Base-by-base conservation (phyloP, 30 jellyfish, hydroid and myxozoan genomes). In the Haliclystus octoradiatus region DNA sequence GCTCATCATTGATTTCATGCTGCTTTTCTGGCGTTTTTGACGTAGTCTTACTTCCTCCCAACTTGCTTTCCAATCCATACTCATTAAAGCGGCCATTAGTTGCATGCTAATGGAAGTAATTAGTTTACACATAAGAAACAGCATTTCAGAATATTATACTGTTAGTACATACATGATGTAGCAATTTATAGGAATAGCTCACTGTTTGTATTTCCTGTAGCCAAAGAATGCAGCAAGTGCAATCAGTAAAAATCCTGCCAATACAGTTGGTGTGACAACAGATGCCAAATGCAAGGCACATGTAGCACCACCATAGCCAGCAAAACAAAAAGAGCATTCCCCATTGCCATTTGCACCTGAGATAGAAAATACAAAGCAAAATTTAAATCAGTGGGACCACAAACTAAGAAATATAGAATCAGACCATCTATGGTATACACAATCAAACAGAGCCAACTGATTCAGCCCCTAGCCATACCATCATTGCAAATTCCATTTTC, bases 311-410 rank as follows among this genome's bases (percentile, higher is more conserved):
- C 72, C 33, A 57, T 75, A 89, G 22, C 95, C 98, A 53, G 82
- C 25, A 62, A 79, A 49, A 67, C 98, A 89, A 3, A 0, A n/a
- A 13, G 72, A 2, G 62, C 98, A 89, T 28, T 71, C 62, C 23
- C 98, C 98, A 76, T 77, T 91, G 5, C 95, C 98, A 61, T 64
- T 26, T 29, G 22, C 62, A 23, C 97, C 97, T 87, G 49, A 30
- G 26, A 68, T 2, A 63, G 23, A 13, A 24, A 26, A 23, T 22
- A 19, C 66, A 24, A 22, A 23, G 15, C 22, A 22, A 0, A 22
- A 24, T 19, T 19, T 68, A 27, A 69, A 69, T 15, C 1, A 49
- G 26, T 0, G 76, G n/a, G 0, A 24, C 26, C 12, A 49, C 34
- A 33, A 22, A 35, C 0, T 0, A 34, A 1, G 26, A 50, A 23